phyloP scores from a whole-genome alignment of 2,797 vertebrate genomes.

The Coccyzus lansbergi region DNA sequence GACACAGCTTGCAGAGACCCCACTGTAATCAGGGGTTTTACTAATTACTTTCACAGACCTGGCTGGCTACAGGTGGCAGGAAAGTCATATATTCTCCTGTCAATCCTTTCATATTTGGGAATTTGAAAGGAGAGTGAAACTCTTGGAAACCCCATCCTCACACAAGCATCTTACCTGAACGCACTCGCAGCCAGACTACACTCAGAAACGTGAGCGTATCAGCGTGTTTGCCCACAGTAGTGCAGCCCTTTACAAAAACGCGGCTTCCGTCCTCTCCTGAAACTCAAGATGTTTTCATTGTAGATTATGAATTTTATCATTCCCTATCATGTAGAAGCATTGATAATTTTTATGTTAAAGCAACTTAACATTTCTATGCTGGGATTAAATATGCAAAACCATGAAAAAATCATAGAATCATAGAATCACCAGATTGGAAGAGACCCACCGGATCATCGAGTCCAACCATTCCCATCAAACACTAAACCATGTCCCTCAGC shows the following conservation, averaged over 20 bases:
- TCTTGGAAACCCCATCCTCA: not conserved
- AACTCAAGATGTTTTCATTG: not conserved
- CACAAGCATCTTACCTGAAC: not conserved
- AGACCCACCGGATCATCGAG: too few species aligned
- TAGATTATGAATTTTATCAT: not conserved
- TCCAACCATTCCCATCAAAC: too few species aligned
- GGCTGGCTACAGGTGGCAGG: not conserved
- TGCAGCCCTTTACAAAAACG: conserved; percentile 43
- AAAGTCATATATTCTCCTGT: not conserved
- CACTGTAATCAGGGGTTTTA: not conserved
- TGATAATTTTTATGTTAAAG: not conserved
- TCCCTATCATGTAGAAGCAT: not conserved
- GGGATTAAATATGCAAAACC: not conserved
- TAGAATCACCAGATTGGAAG: too few species aligned
- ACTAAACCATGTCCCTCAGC: too few species aligned
- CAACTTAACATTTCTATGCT: fast-evolving
- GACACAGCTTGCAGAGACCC: not conserved
- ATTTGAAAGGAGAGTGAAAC: not conserved
- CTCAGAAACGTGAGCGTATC: not conserved
- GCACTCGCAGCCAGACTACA: not conserved
- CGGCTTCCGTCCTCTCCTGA: not conserved
- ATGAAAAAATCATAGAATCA: too few species aligned
- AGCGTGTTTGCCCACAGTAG: not conserved
- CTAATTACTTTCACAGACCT: not conserved
- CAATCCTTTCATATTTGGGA: not conserved